phyloP scores from a whole-genome alignment of 2,797 vertebrate genomes.

The Etheostoma perlongum region DNA sequence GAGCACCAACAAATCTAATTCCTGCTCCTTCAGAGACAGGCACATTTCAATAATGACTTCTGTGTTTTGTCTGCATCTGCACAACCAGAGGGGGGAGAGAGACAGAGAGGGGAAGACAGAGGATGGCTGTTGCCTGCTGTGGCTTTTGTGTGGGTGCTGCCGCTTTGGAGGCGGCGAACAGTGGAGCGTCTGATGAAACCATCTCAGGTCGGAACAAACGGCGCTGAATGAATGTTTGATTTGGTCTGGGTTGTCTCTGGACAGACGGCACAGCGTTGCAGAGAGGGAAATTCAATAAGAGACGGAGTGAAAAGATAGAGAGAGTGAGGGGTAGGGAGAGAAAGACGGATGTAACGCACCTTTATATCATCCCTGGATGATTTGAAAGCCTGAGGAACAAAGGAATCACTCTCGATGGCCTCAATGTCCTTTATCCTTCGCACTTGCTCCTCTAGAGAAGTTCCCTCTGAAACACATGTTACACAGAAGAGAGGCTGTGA shows the following conservation, averaged over 20 bases:
- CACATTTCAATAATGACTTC: slow-evolving; percentile 84
- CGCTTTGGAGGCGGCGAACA: slow-evolving; percentile 70
- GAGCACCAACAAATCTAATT: slow-evolving; percentile 79
- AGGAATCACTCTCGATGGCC: slow-evolving; percentile 96
- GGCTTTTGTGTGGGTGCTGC: slow-evolving; percentile 76
- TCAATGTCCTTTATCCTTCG: slow-evolving; percentile 97
- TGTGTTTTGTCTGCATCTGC: slow-evolving; percentile 76
- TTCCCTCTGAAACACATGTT: slow-evolving; percentile 88
- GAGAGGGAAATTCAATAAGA: slow-evolving; percentile 84
- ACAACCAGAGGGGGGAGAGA: slow-evolving; percentile 53
- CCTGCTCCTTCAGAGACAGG: slow-evolving; percentile 63
- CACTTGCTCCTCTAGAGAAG: slow-evolving; percentile 93
- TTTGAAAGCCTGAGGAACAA: slow-evolving; percentile 96
- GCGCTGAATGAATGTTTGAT: slow-evolving; percentile 85
- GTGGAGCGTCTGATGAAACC: slow-evolving; percentile 70
- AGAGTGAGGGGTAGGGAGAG: slow-evolving; percentile 71
- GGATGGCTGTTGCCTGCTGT: slow-evolving; percentile 65
- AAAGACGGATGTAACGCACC: slow-evolving; percentile 86
- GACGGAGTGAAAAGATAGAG: slow-evolving; percentile 76
- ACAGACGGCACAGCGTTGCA: slow-evolving; percentile 75
- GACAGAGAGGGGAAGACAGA: slow-evolving; percentile 29
- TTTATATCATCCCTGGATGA: slow-evolving; percentile 94
- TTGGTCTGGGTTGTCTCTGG: slow-evolving; percentile 82
- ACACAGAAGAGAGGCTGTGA: slow-evolving; percentile 60
- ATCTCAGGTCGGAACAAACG: slow-evolving; percentile 75